Evolutionary conservation across 2,797 vertebrate species (phyloP), one percentile per base, ranked within the genome.

Genomic region (Fundulus diaphanus): DNA sequence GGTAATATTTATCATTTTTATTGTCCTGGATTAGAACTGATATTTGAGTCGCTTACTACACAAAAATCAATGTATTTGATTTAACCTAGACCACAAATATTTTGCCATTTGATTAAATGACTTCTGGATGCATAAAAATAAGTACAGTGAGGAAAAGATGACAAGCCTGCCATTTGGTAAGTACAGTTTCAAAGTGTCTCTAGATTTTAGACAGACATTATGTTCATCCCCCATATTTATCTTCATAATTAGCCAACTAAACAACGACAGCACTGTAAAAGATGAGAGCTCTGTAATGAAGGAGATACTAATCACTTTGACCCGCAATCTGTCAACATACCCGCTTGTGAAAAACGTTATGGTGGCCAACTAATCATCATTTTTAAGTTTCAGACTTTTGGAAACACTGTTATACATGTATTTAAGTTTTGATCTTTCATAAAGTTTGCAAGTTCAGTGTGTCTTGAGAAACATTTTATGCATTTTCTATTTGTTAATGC

Each of bases 181-280:
- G 66, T 11, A 2, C 40, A 68, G 27, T 54, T 11, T 73, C 33
- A 76, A 49, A 82, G 73, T 74, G 5, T 74, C 61, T 73, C 31
- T 31, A 71, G 13, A 33, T 56, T 13, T 9, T 33, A 33, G 68
- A 2, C 57, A 49, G 68, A 68, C 24, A 42, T 2, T 67, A 69
- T 57, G 79, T 82, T 81, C 71, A 79, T 82, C 79, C 78, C 80
- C 83, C 85, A 83, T 90, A 77, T 74, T 89, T 77, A 86, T 83
- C 80, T 76, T 40, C 22, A 79, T 87, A 90, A 92, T 91, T 89
- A 90, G 74, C 81, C 27, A 88, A 77, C 72, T 81, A 87, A 91
- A 86, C 86, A 85, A 83, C n/a, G 63, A 79, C 33, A 81, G 56
- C 77, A 72, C 70, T 79, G 88, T 91, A 90, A 80, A 89, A 87